Evolutionary conservation across 1,140 invertebrate species (phyloP), one percentile per base, ranked within the genome.

Genomic region (Bilobella aurantiaca): DNA sequence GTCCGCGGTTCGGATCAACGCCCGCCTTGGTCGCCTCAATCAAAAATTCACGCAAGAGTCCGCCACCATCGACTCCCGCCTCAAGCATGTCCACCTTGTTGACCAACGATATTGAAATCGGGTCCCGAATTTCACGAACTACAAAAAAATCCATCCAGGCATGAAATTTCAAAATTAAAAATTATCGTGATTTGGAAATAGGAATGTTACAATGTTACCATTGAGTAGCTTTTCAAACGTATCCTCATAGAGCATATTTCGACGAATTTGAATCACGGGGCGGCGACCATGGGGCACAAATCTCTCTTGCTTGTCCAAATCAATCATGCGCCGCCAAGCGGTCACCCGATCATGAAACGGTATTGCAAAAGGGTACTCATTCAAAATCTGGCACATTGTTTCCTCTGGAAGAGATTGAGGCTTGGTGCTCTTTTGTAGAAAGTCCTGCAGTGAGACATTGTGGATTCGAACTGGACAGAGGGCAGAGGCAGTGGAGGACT

Each of bases 201-300:
- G 25, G 60, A 37, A 46, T n/a, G 68, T 74, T 75, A 78, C 88
- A 89, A 88, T 81, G 95, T 97, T 73, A 93, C 89, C 1, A 83
- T 82, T 3, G 91, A 91, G 0, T n/a, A 98, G 78, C 77, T 95
- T 95, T 30, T 95, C 92, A 78, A 93, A 97, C 0, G 95, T 92
- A 80, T 98, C 96, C 79, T 98, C 96, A 77, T 98, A 98, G 0
- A 98, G 81, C 79, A 95, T 93, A 73, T 89, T 90, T 62, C 96
- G 81, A 58, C 95, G 80, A 1, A 97, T 88, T 21, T 85, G 85
- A 1, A 96, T 83, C 70, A 86, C 83, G 91, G 27, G 82, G 87
- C 66, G 86, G 84, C 69, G 90, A 89, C 64, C 87, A 84, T 1
- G 83, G 80, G 29, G 85, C 74, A 63, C 88, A 84, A 14, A 85